A percentile compares a stretch with the other conserved stretches of the same genome.
Evolutionary conservation across 2,888 invertebrate genomes (phyloP).

Genomic region (Tachystola acroxantha): DNA sequence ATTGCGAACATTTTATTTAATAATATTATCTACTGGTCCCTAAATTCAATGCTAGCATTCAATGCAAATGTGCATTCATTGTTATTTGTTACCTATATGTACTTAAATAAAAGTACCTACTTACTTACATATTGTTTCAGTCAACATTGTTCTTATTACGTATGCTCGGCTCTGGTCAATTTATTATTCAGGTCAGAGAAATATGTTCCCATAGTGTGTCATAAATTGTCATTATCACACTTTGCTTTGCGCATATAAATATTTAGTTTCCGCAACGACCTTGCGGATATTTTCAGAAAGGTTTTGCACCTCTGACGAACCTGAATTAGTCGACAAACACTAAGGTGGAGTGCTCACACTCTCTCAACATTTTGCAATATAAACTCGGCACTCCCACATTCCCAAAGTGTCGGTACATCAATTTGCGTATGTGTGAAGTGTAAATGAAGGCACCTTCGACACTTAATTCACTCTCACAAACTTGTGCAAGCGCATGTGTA

Average conservation of each 20-base stretch:
- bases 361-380: conserved; percentile 35
- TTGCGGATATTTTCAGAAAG: conserved; percentile 33
- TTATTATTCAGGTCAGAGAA: neutral
- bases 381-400: conserved; percentile 30
- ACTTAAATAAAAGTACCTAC: too few relatives aligned
- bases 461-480: conserved; percentile 27
- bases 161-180: neutral
- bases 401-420: conserved; percentile 19
- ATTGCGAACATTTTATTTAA: conserved; percentile 40
- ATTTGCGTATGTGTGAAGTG: conserved; percentile 32
- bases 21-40: conserved; percentile 1
- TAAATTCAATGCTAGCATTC: neutral
- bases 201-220: neutral
- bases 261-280: conserved; percentile 10
- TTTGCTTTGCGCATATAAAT: neutral
- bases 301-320: conserved; percentile 41
- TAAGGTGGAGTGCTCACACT: conserved; percentile 35
- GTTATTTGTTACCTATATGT: too few relatives aligned
- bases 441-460: conserved; percentile 37
- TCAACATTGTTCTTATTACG: neutral
- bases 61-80: neutral
- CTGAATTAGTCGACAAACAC: conserved; percentile 43
- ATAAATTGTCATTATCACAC: conserved; percentile 6
- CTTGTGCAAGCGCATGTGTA: conserved; percentile 19
- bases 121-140: neutral